Conservation (phyloP, 2,888 invertebrate genomes). For the Drosophila tanythrix region DNA sequence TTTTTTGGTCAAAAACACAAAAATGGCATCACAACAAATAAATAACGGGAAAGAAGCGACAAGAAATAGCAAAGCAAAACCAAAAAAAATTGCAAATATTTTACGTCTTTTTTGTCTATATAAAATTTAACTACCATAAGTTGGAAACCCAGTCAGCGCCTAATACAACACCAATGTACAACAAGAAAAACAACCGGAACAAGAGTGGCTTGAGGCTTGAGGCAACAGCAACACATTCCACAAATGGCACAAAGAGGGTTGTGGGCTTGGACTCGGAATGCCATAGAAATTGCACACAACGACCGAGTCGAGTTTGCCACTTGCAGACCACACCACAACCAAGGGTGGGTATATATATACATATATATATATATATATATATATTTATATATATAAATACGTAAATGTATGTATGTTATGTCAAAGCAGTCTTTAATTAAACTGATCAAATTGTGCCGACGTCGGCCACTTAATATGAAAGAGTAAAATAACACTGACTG, state of each 20-base stretch:
- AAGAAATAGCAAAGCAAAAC: conserved; percentile 48
- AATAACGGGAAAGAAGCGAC: conserved; percentile 12
- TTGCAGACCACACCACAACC: neutral
- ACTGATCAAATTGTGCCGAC: conserved; percentile 38
- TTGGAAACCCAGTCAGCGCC: conserved; percentile 22
- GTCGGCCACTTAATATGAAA: conserved; percentile 3
- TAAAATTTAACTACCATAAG: conserved; percentile 48
- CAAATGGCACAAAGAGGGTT: conserved; percentile 38
- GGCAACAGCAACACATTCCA: conserved; percentile 42
- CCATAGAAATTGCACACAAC: conserved; percentile 13
- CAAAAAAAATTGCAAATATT: conserved; percentile 40
- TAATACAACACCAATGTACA: conserved; percentile 24
- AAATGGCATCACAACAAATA: conserved; percentile 49
- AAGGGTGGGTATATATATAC: neutral
- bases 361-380: neutral
- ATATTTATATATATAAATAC: neutral
- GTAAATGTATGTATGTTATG: conserved; percentile 20
- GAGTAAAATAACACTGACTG: conserved; percentile 3
- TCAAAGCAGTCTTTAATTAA: conserved; percentile 64
- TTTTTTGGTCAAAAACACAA: conserved; percentile 66
- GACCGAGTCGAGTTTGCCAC: conserved; percentile 3
- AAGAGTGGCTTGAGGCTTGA: conserved; percentile 13
- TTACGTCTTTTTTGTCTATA: conserved; percentile 34
- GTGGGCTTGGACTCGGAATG: conserved; percentile 9
- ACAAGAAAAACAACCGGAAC: conserved; percentile 11